Conservation (phyloP, 2,797 vertebrate genomes). For the Anisognathus igniventris region DNA sequence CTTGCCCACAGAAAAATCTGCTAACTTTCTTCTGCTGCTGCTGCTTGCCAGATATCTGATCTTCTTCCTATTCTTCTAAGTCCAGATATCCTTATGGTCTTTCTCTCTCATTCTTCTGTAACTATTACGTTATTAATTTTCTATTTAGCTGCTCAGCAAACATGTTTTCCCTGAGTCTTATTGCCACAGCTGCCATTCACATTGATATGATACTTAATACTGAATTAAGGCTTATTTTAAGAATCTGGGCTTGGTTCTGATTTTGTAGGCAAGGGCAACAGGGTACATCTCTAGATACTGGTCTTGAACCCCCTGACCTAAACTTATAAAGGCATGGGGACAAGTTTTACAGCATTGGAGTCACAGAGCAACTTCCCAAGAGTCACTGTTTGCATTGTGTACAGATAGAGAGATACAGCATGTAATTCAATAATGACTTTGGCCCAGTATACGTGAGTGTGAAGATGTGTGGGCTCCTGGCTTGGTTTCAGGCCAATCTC, state of each 20-base stretch:
- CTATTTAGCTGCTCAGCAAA: not conserved
- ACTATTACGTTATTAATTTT: not conserved
- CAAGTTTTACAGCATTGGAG: not conserved
- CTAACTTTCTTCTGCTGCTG: not conserved
- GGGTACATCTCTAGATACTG: not conserved
- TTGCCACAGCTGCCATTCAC: not conserved
- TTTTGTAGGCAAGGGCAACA: not conserved
- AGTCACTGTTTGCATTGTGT: not conserved
- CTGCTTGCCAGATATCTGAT: not conserved
- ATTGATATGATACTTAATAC: not conserved
- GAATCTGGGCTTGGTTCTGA: not conserved
- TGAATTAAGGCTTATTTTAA: not conserved
- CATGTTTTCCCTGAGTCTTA: not conserved
- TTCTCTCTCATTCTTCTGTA: not conserved
- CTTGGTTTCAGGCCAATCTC: constrained; percentile 36
- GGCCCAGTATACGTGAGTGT: not conserved
- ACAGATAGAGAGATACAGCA: not conserved
- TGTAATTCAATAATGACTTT: constrained; percentile 37
- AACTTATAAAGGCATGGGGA: not conserved
- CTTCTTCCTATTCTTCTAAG: not conserved
- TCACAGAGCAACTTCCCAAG: not conserved
- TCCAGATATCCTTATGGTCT: not conserved
- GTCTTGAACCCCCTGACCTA: not conserved
- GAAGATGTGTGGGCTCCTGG: constrained; percentile 12
- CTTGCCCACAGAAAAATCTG: not conserved